Percentiles rank a stretch among this genome's conserved stretches.
These are phyloP conservation scores for Darevskia nairensis DNA, from an alignment of 2,797 vertebrate species.

Conservation along the genomic window DNA sequence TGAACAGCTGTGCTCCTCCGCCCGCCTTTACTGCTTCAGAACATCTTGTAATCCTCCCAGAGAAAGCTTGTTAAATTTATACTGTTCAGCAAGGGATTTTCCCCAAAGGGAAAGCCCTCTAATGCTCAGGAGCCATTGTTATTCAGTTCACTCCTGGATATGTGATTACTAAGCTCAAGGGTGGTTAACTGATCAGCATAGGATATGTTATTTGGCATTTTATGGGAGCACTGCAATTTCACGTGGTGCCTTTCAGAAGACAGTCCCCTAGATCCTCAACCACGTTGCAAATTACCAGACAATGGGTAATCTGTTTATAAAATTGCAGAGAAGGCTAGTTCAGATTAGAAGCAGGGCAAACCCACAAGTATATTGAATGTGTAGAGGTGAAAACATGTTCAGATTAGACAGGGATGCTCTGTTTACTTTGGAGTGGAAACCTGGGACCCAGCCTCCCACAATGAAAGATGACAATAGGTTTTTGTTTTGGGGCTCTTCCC, in stretches of 20 bases:
- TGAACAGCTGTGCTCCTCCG: neutral
- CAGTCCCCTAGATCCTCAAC: slow-evolving; percentile 42
- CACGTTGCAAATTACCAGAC: slow-evolving; percentile 41
- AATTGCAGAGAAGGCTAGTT: slow-evolving; percentile 55
- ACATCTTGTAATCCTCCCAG: neutral
- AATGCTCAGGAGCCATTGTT: slow-evolving; percentile 20
- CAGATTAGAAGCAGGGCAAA: slow-evolving; percentile 50
- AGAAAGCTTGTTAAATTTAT: neutral
- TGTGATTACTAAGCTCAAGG: slow-evolving; percentile 34
- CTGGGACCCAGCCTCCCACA: slow-evolving; percentile 28
- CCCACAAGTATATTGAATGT: slow-evolving; percentile 50
- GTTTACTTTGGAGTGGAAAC: slow-evolving; percentile 21
- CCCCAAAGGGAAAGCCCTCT: neutral
- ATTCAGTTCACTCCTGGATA: slow-evolving; percentile 26
- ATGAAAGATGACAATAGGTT: slow-evolving; percentile 43
- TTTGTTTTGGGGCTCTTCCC: slow-evolving; percentile 4
- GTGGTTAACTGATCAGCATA: neutral
- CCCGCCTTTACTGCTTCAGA: neutral
- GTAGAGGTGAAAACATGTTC: slow-evolving; percentile 40
- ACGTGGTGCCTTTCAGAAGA: slow-evolving; percentile 46
- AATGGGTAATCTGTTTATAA: slow-evolving; percentile 36
- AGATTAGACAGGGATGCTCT: slow-evolving; percentile 46
- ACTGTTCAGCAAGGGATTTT: slow-evolving; percentile 3
- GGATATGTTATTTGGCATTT: slow-evolving; percentile 39
- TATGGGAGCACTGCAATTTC: slow-evolving; percentile 25